phyloP scores from a whole-genome alignment of 1,140 invertebrate species.

The Drosophila arizonae region DNA sequence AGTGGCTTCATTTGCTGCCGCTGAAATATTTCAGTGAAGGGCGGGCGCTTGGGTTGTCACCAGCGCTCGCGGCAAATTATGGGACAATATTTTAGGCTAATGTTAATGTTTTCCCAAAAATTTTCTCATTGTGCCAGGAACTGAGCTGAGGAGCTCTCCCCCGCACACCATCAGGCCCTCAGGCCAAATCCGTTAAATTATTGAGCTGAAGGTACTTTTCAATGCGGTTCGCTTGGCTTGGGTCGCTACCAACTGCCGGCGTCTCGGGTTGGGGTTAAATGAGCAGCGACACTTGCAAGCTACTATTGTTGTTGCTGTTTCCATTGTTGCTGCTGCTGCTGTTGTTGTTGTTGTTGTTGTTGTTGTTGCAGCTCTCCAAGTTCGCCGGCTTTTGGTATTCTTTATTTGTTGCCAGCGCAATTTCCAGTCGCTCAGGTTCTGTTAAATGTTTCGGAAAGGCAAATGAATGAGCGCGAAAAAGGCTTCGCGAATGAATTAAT shows the following conservation, averaged over 20 bases:
- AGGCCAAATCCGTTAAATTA: conserved; percentile 80
- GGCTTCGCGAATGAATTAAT: conserved; percentile 64
- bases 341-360: conserved; percentile 22
- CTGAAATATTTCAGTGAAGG: conserved; percentile 65
- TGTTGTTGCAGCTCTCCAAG: conserved; percentile 13
- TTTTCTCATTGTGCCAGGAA: conserved; percentile 74
- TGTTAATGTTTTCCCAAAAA: conserved; percentile 82
- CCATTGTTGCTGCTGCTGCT: conserved; percentile 10
- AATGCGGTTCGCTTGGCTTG: conserved; percentile 76
- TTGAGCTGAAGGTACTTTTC: conserved; percentile 81
- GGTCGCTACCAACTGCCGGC: conserved; percentile 33
- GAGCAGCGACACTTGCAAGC: conserved; percentile 67
- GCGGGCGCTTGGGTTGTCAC: conserved; percentile 57
- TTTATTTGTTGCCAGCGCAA: conserved; percentile 72
- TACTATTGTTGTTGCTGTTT: conserved; percentile 39
- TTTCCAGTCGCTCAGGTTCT: conserved; percentile 69
- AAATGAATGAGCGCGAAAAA: conserved; percentile 60
- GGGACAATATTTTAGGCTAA: conserved; percentile 82
- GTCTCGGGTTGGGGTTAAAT: conserved; percentile 65
- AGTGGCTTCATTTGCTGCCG: conserved; percentile 76
- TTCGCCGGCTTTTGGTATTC: conserved; percentile 51
- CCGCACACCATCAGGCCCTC: conserved; percentile 37
- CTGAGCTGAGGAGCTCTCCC: not conserved
- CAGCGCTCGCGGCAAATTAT: conserved; percentile 81
- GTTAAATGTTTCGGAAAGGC: conserved; percentile 79